Evolutionary conservation across 2,113 vertebrate genomes (phyloP).

Genomic region (human): GRCh38 chr13:21337001-21337500

Average conservation of each 20-base stretch:
- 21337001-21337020: neutral
- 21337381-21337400: neutral
- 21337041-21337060: slow-evolving; percentile 41
- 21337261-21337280: neutral
- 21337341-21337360: neutral
- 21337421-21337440: neutral
- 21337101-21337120: slow-evolving; percentile 11
- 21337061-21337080: neutral
- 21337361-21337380: neutral
- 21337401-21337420: accelerated
- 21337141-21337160: slow-evolving; percentile 26
- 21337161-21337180: slow-evolving; percentile 61
- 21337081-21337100: slow-evolving; percentile 44
- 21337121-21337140: slow-evolving; percentile 55
- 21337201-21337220: neutral
- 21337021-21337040: neutral
- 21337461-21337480: no score
- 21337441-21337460: neutral
- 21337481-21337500: no score
- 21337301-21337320: neutral
- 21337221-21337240: neutral
- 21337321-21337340: neutral
- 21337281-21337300: neutral
- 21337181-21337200: neutral
- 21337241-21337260: neutral